Base-by-base conservation (phyloP, 2,113 vertebrate species). In the Elephantulus edwardii region DNA sequence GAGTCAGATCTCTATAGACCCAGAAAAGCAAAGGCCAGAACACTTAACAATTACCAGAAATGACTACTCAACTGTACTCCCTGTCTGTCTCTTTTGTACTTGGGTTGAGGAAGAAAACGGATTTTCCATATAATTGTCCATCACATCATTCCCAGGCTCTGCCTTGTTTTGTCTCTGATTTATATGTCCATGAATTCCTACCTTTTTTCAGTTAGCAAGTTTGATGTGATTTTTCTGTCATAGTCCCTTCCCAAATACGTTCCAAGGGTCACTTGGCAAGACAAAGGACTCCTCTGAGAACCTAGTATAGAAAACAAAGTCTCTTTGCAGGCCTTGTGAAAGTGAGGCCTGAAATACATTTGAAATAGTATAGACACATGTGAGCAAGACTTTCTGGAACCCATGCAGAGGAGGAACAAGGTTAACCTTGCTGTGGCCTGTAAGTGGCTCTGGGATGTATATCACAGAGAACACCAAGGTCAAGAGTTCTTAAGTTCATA, bases 271-370 rank as follows among this genome's bases (percentile, higher is more conserved):
- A 46, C 38, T 42, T 26, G 62, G n/a, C 40, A 58, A 60, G 64
- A 91, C 82, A 75, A 86, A 91, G 8, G 52, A 38, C 35, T 71
- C 52, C 35, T 79, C 4, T 12, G 64, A 86, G 64, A 71, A 54
- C 60, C 42, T 33, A 2, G 4, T 20, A 28, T 50, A 46, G 40
- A 64, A 91, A 80, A 71, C 48, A 82, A 72, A 86, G 91, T 30
- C 20, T 77, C 38, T 9, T 12, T 19, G 64, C 72, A 62, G 35
- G 35, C 54, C 5, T 26, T 33, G 11, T 8, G 33, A 50, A 58
- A 46, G 88, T 12, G 0, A 66, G 54, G 35, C 12, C n/a, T 40
- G 74, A 33, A 48, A 35, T 52, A 42, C 42, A 30, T 38, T 71
- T 9, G 35, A 44, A 77, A 56, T 0, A 52, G 90, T 44, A 58